phyloP scores from a whole-genome alignment of 2,888 invertebrate species.

The Quadroppia sp. region DNA sequence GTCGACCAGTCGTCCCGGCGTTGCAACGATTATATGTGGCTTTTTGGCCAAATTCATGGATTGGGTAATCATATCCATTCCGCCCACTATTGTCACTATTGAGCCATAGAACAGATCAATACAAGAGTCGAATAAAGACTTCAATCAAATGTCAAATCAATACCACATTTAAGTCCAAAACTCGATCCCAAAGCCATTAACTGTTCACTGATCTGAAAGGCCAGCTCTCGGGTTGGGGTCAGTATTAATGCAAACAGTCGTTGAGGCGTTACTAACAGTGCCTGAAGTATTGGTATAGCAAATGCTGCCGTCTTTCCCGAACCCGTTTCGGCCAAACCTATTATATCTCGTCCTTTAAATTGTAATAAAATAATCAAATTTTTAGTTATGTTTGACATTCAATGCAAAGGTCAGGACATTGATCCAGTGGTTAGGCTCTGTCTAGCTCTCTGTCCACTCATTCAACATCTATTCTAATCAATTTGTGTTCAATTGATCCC shows the following conservation, averaged over 20 bases:
- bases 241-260: slow-evolving; percentile 86
- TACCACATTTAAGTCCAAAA: slow-evolving; percentile 83
- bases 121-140: background rate
- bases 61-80: slow-evolving; percentile 97
- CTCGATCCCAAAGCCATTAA: slow-evolving; percentile 85
- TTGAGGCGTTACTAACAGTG: slow-evolving; percentile 82
- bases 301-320: slow-evolving; percentile 98
- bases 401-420: no score
- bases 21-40: slow-evolving; percentile 94
- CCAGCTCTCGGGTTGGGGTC: slow-evolving; percentile 95
- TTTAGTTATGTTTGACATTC: no score
- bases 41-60: slow-evolving; percentile 84
- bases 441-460: no score
- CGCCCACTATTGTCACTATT: slow-evolving; percentile 87
- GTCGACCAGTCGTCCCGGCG: slow-evolving; percentile 90
- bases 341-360: slow-evolving; percentile 68
- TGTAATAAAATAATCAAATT: slow-evolving; percentile 48
- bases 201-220: slow-evolving; percentile 97
- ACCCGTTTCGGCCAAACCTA: slow-evolving; percentile 75
- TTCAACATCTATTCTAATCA: no score
- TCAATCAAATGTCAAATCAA: slow-evolving; percentile 42
- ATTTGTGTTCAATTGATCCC: no score
- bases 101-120: background rate
- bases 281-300: slow-evolving; percentile 89
- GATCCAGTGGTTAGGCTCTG: no score